These are phyloP conservation scores for Rhadinocentrus ornatus DNA, from an alignment of 2,797 vertebrate genomes.

Conservation along the genomic window DNA sequence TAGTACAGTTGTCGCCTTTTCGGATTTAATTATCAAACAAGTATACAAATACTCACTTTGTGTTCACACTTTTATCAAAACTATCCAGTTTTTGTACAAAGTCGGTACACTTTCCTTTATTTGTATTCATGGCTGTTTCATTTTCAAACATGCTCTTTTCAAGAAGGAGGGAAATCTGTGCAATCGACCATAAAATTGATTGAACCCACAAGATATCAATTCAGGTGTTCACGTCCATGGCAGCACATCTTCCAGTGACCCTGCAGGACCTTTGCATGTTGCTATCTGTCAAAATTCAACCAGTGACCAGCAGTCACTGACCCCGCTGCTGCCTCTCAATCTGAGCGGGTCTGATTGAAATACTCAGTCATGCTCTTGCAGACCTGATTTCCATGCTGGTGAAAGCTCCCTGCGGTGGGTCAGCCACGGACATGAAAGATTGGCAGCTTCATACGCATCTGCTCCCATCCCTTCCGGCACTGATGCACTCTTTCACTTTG, in stretches of 20 bases:
- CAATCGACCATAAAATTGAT: constrained; percentile 76
- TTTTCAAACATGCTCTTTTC: constrained; percentile 59
- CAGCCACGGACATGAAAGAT: constrained; percentile 74
- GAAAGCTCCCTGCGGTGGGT: constrained; percentile 85
- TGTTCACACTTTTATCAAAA: constrained; percentile 12
- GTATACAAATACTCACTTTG: constrained; percentile 8
- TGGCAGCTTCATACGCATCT: constrained; percentile 84
- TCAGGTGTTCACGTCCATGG: constrained; percentile 63
- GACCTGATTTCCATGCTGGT: constrained; percentile 67
- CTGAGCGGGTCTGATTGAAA: constrained; percentile 70
- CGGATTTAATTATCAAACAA: constrained; percentile 39
- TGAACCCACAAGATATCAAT: constrained; percentile 71
- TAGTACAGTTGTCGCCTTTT: constrained; percentile 1
- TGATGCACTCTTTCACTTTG: constrained; percentile 70
- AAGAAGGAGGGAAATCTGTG: constrained; percentile 65
- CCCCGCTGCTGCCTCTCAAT: constrained; percentile 58
- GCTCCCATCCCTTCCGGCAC: constrained; percentile 69
- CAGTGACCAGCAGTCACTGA: constrained; percentile 62
- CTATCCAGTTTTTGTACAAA: constrained; percentile 38
- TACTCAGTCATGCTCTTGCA: constrained; percentile 63
- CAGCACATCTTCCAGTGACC: constrained; percentile 73
- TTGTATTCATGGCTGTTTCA: constrained; percentile 75
- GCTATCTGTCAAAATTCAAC: constrained; percentile 80
- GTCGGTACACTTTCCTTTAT: constrained; percentile 39
- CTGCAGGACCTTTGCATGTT: constrained; percentile 70